Conservation (phyloP, 2,113 vertebrate genomes). For the Pseudonaja textilis region DNA sequence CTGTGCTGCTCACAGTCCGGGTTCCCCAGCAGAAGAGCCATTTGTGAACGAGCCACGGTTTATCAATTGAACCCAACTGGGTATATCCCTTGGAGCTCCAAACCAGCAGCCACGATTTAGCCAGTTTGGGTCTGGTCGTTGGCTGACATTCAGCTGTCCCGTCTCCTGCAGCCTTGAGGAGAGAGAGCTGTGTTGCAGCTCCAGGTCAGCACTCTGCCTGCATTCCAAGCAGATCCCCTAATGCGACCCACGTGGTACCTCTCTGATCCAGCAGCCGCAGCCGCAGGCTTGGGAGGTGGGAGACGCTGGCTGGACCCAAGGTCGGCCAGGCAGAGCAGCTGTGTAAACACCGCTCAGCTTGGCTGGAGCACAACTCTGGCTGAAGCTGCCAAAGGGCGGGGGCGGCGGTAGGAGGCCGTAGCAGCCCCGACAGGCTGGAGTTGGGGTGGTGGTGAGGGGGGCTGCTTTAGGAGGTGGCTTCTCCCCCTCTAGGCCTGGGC, state of each 20-base stretch:
- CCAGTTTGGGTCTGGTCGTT: not conserved
- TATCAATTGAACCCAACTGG: not conserved
- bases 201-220: not conserved
- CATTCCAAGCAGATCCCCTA: not conserved
- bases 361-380: not conserved
- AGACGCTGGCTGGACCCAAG: not conserved
- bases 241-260: not conserved
- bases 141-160: not conserved
- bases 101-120: not conserved
- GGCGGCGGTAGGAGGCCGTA: not conserved
- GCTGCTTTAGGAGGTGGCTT: not conserved
- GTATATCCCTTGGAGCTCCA: not conserved
- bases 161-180: not conserved
- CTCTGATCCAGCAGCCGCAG: not conserved
- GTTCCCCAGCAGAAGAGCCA: not conserved
- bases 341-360: conserved; percentile 5
- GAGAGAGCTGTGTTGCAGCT: not conserved
- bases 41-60: not conserved
- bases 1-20: not conserved
- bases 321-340: conserved; percentile 11
- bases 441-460: not conserved
- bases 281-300: not conserved
- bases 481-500: not conserved
- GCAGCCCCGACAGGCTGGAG: not conserved
- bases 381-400: not conserved